phyloP scores from a whole-genome alignment of 2,797 vertebrate species.

The Enteromius trimaculatus region DNA sequence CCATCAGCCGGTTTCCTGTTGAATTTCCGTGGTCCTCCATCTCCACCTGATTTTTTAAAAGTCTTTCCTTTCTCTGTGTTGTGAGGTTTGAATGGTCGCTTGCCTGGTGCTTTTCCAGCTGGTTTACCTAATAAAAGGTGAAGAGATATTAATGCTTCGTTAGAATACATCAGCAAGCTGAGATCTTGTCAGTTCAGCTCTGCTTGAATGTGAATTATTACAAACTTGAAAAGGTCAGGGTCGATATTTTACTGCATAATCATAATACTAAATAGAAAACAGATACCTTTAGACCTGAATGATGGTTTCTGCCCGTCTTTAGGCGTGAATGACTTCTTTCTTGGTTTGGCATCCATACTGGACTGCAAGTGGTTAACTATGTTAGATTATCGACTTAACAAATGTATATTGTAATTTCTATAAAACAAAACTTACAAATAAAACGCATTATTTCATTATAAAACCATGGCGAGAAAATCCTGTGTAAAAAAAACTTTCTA shows the following conservation, averaged over 20 bases:
- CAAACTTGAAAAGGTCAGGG: no score
- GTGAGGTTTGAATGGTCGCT: conserved; percentile 53
- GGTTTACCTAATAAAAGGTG: conserved; percentile 30
- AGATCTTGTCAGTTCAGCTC: not conserved
- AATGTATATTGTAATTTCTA: not conserved
- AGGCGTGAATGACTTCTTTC: conserved; percentile 66
- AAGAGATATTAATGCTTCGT: not conserved
- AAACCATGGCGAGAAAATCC: not conserved
- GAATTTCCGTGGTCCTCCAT: conserved; percentile 58
- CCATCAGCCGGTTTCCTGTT: conserved; percentile 60
- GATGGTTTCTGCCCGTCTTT: conserved; percentile 70
- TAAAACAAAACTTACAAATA: no score
- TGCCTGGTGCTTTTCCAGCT: conserved; percentile 58
- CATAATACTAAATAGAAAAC: not conserved
- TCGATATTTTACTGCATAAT: not conserved
- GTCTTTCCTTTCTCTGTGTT: conserved; percentile 58
- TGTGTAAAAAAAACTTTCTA: not conserved
- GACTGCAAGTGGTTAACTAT: conserved; percentile 30
- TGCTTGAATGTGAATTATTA: not conserved
- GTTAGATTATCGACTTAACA: not conserved
- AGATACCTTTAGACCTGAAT: conserved; percentile 74
- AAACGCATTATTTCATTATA: not conserved
- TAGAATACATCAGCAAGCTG: no score
- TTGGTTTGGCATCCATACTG: conserved; percentile 75
- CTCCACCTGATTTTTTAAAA: conserved; percentile 56